These are phyloP conservation scores for Acronicta leporina DNA, from an alignment of 2,888 invertebrate species.

Conservation along the genomic window DNA sequence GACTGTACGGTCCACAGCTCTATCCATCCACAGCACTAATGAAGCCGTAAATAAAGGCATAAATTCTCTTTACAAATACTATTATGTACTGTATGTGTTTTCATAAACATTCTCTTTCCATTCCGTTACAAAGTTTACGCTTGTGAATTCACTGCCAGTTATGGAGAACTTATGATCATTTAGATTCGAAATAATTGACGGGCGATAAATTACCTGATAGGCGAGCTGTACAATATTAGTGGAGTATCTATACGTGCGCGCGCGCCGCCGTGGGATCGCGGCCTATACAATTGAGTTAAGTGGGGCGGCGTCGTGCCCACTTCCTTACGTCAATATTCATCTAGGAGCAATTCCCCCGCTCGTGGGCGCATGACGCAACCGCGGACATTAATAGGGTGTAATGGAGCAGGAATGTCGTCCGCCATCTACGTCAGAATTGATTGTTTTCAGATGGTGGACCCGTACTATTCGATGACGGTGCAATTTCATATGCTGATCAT, in stretches of 20 bases:
- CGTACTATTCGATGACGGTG: constrained; percentile 74
- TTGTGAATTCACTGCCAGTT: no score
- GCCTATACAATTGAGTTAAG: constrained; percentile 62
- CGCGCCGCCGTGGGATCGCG: constrained; percentile 20
- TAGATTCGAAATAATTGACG: background rate
- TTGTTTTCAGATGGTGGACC: constrained; percentile 55
- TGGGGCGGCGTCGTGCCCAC: constrained; percentile 52
- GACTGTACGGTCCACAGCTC: no score
- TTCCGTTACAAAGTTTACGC: no score
- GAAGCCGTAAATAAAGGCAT: no score
- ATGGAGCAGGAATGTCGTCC: constrained; percentile 34
- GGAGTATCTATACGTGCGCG: background rate
- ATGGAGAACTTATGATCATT: background rate
- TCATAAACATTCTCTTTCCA: no score
- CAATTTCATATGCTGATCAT: constrained; percentile 91
- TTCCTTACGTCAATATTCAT: constrained; percentile 47
- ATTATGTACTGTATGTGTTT: no score
- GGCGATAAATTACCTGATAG: background rate
- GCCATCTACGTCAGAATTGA: constrained; percentile 9
- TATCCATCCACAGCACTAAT: no score
- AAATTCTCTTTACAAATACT: no score
- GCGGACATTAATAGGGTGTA: constrained; percentile 23
- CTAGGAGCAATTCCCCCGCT: constrained; percentile 24
- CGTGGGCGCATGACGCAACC: constrained; percentile 41
- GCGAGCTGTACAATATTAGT: background rate